Conservation (phyloP, 2,797 vertebrate genomes). For the Zalophus californianus region DNA sequence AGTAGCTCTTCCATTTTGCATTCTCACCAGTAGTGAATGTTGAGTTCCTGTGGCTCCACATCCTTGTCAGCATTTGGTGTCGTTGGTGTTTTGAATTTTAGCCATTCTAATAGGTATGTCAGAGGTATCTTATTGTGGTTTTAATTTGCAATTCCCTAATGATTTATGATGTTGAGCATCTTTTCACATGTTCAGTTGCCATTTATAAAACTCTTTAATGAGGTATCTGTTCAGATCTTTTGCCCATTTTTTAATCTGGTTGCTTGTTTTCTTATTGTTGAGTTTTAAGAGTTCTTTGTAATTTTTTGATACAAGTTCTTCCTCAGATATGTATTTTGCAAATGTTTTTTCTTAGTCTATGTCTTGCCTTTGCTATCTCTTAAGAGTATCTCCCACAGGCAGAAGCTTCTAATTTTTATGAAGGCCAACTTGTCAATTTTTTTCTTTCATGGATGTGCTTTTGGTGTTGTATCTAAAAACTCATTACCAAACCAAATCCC, state of each 20-base stretch:
- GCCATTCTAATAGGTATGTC: not conserved
- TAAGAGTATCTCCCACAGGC: not conserved
- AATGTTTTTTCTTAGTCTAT: not conserved
- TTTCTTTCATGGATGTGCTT: not conserved
- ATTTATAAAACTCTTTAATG: not conserved
- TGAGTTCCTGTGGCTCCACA: not conserved
- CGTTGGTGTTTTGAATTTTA: not conserved
- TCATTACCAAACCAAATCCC: not conserved
- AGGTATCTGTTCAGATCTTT: not conserved
- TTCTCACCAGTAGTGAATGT: not conserved
- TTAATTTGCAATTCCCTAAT: not conserved
- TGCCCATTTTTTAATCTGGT: not conserved
- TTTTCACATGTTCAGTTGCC: not conserved
- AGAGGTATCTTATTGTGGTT: not conserved
- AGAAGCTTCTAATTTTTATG: not conserved
- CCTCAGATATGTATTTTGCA: not conserved
- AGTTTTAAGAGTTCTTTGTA: not conserved
- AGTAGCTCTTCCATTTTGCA: not conserved
- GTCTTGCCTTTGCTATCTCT: not conserved
- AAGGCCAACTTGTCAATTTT: not conserved
- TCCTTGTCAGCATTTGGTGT: not conserved
- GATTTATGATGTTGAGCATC: accelerated
- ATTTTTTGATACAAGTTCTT: not conserved
- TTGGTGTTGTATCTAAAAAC: not conserved
- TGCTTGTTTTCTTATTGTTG: not conserved